A percentile compares a stretch with the other conserved stretches of the same genome.
Conservation (phyloP, 2,113 vertebrate genomes). For the Naja naja region DNA sequence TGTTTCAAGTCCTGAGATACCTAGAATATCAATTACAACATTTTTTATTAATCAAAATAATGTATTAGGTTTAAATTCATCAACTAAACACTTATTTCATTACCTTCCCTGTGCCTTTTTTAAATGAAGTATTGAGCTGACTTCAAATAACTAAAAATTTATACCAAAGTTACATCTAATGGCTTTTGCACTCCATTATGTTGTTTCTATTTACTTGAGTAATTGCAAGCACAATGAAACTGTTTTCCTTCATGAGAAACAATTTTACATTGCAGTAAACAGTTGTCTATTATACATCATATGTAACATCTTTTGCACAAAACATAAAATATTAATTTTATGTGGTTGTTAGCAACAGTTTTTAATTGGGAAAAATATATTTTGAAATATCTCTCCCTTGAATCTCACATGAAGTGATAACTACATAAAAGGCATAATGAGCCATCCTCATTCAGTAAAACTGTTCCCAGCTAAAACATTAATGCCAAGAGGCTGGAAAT, state of each 20-base stretch:
- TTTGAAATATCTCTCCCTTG: background rate
- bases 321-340: background rate
- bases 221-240: background rate
- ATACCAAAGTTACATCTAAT: background rate
- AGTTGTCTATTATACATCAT: background rate
- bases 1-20: background rate
- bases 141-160: background rate
- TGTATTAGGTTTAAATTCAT: background rate
- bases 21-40: background rate
- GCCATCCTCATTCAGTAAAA: background rate
- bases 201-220: background rate
- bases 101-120: background rate
- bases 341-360: background rate
- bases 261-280: background rate
- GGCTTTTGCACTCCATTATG: background rate
- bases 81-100: background rate
- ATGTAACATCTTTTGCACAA: background rate
- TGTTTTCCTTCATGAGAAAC: background rate
- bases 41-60: slow-evolving; percentile 1
- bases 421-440: background rate
- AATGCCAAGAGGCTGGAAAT: background rate
- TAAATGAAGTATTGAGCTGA: background rate
- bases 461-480: background rate
- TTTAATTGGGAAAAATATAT: background rate
- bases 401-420: background rate